Evolutionary conservation across 2,113 vertebrate species (phyloP), one percentile per base, ranked within the genome.

Genomic region (Rhinolophus ferrumequinum): DNA sequence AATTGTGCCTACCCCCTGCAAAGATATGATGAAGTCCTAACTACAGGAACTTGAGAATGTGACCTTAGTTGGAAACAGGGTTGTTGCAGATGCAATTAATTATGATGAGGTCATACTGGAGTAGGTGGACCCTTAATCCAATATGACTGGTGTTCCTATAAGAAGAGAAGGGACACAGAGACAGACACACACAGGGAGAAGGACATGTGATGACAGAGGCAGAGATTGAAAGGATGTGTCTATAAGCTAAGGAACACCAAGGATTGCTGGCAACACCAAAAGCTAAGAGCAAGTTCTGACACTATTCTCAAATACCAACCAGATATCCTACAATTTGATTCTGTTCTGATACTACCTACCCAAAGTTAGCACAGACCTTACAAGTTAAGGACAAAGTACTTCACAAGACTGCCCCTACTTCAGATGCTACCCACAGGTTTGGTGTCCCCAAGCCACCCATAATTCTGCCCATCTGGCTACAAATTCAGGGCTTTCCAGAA

Each of bases 391-490:
- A 87, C 22, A 76, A n/a, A 69, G 60, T 9, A 19, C 44, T 62
- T 87, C 24, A 12, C 8, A 35, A 86, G 28, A 86, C 41, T 33
- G 19, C 12, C 56, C 15, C 62, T 26, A 80, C 52, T 80, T 85
- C 33, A 30, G 38, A 79, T 58, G 64, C 9, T 35, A 75, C 75
- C 21, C 88, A 85, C 28, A 41, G 38, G n/a, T 67, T 30, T 28
- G 58, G 16, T 44, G 28, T 54, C 54, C 73, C 30, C 6, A 91
- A 44, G 14, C 26, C 24, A 16, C 35, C 41, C 12, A 47, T 44
- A 72, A 38, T 66, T 54, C 75, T 64, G 56, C 35, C n/a, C 30
- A 95, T 18, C 8, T 87, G 81, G 22, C 66, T 95, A 44, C 12
- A 66, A 73, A 87, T 47, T 44, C 75, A 81, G 66, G 22, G 35